A percentile compares a stretch with the other conserved stretches of the same genome.
Evolutionary conservation across 2,113 vertebrate genomes (phyloP).

Genomic region (Mobula hypostoma): DNA sequence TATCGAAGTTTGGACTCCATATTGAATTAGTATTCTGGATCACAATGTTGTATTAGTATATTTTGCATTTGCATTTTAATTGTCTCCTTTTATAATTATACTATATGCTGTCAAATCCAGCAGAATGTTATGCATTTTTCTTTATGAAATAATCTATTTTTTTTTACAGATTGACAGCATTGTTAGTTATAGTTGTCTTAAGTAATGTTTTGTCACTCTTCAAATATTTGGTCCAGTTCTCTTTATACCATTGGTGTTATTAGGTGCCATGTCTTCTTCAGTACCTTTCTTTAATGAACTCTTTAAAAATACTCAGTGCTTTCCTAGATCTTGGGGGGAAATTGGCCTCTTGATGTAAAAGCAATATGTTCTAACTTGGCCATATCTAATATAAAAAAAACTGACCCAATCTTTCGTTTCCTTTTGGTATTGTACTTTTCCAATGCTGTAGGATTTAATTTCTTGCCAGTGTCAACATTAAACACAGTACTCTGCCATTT

Average conservation of each 20-base stretch:
- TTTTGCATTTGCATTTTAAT: background rate
- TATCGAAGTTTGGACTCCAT: no score
- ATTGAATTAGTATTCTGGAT: no score
- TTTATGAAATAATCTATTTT: background rate
- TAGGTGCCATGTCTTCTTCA: background rate
- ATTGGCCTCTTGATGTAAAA: constrained; percentile 3
- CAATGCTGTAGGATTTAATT: background rate
- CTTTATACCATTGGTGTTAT: background rate
- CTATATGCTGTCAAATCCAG: background rate
- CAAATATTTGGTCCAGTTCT: background rate
- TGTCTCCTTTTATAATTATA: no score
- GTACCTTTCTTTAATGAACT: background rate
- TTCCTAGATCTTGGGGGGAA: background rate
- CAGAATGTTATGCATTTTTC: background rate
- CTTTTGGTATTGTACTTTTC: background rate
- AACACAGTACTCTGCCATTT: background rate
- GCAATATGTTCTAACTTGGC: constrained; percentile 6
- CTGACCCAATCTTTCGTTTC: background rate
- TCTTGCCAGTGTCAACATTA: constrained; percentile 22
- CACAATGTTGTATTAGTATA: background rate
- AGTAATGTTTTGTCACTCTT: background rate
- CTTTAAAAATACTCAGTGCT: background rate
- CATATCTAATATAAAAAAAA: background rate
- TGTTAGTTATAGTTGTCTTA: background rate
- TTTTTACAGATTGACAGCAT: background rate